phyloP scores from a whole-genome alignment of 2,113 vertebrate species.

The Dasyornis broadbenti region DNA sequence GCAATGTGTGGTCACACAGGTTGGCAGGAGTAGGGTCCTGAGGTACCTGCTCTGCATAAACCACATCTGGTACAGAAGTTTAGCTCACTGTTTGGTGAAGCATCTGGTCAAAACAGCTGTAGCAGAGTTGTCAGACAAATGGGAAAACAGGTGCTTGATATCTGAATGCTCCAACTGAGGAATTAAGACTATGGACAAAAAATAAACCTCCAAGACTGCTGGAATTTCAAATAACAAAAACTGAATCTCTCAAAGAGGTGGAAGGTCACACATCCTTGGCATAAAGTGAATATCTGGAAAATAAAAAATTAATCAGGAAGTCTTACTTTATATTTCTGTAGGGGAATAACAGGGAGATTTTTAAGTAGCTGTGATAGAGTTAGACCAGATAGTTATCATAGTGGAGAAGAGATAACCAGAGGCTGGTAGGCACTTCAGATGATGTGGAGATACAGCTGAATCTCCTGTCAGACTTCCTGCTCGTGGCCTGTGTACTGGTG shows the following conservation, averaged over 20 bases:
- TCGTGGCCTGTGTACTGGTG: background rate
- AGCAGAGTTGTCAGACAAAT: background rate
- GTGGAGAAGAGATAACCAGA: background rate
- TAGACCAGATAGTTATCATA: background rate
- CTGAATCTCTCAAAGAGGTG: background rate
- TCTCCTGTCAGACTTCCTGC: background rate
- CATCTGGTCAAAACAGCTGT: background rate
- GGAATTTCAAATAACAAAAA: background rate
- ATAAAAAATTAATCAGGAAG: background rate
- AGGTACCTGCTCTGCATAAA: background rate
- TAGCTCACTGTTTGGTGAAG: background rate
- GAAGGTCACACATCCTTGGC: background rate
- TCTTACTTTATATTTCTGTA: background rate
- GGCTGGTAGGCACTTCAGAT: background rate
- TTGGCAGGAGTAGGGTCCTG: background rate
- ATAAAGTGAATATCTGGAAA: background rate
- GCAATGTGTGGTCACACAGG: fast-evolving
- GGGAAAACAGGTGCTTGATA: background rate
- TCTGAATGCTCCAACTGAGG: background rate
- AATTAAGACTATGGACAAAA: background rate
- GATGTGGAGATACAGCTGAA: background rate
- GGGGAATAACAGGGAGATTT: background rate
- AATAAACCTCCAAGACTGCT: background rate
- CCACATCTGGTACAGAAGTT: background rate
- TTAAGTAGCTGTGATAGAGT: background rate